These are phyloP conservation scores for Orthonyx spaldingii DNA, from an alignment of 2,113 vertebrate species.

Conservation along the genomic window DNA sequence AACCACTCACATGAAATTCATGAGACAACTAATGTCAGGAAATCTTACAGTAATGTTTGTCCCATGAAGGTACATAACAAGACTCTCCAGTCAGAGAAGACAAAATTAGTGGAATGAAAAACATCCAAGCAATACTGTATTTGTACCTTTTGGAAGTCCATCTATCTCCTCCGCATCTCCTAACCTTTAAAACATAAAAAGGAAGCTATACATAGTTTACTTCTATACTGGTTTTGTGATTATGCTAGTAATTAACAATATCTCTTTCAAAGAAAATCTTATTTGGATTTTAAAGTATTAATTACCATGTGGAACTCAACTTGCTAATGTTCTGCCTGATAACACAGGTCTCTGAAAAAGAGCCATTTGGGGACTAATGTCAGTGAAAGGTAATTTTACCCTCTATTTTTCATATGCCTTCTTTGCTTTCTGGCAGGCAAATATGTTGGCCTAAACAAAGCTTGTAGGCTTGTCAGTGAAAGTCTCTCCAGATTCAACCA, in stretches of 20 bases:
- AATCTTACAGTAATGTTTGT: neutral
- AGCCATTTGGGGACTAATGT: neutral
- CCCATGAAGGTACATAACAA: neutral
- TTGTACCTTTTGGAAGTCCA: neutral
- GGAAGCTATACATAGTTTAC: neutral
- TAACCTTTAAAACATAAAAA: neutral
- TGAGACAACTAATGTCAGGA: neutral
- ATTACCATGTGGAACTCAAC: neutral
- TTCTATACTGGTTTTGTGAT: neutral
- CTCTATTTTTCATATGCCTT: neutral
- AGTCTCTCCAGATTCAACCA: neutral
- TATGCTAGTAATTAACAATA: neutral
- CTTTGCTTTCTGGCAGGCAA: neutral
- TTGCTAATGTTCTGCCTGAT: neutral
- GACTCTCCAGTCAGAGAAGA: neutral
- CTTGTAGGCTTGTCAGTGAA: neutral
- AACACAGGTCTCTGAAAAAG: neutral
- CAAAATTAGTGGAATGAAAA: neutral
- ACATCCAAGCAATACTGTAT: neutral
- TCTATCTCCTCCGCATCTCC: neutral
- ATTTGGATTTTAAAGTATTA: neutral
- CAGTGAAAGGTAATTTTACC: neutral
- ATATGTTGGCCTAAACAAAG: neutral
- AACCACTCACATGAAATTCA: neutral
- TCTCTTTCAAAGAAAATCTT: neutral